Evolutionary conservation across 1,140 invertebrate species (phyloP).

Genomic region (Pinna nobilis): DNA sequence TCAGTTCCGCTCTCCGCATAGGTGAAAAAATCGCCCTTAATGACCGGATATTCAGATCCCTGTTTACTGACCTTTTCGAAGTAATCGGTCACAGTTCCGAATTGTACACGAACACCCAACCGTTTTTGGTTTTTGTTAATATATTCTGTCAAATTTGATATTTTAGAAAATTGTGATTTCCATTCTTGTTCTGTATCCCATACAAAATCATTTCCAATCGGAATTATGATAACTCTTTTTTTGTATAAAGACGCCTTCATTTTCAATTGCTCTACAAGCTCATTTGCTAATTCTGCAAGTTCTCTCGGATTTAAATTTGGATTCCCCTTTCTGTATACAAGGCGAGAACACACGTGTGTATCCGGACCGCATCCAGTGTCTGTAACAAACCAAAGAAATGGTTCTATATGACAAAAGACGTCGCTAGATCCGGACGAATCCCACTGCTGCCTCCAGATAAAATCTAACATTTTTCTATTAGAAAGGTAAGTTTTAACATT

Average conservation of each 20-base stretch:
- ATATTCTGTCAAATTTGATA: neutral
- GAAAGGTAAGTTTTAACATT: neutral
- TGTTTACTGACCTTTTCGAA: too few species aligned
- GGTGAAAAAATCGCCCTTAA: slow-evolving; percentile 96
- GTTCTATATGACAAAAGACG: neutral
- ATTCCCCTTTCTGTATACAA: neutral
- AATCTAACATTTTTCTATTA: neutral
- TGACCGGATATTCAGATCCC: too few species aligned
- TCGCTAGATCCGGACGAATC: neutral
- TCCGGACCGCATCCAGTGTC: neutral
- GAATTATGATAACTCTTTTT: neutral
- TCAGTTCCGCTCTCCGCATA: slow-evolving; percentile 97
- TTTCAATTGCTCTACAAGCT: neutral
- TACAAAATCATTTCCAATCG: neutral
- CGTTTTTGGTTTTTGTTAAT: neutral
- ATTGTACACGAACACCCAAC: neutral
- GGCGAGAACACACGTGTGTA: neutral
- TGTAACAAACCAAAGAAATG: neutral
- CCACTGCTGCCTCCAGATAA: neutral
- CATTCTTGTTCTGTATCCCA: neutral
- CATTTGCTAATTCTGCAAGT: neutral
- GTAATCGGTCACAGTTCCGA: neutral
- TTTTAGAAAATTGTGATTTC: neutral
- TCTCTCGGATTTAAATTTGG: neutral
- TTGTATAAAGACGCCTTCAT: neutral